These are phyloP conservation scores for Ranitomeya imitator DNA, from an alignment of 2,113 vertebrate genomes.

Conservation along the genomic window DNA sequence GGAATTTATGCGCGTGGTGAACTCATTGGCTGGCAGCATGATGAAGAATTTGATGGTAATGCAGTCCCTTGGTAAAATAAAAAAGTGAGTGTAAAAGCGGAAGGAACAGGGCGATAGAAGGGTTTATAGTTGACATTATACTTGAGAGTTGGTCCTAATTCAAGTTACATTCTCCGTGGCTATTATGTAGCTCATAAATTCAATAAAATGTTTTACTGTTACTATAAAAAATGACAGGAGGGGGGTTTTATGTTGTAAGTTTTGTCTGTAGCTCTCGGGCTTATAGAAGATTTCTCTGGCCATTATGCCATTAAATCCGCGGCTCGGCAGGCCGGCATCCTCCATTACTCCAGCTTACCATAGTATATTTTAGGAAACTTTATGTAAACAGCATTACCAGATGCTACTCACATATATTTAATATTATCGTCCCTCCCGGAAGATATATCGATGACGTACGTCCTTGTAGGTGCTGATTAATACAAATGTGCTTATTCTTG, in stretches of 20 bases:
- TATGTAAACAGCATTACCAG: slow-evolving; percentile 42
- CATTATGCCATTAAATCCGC: slow-evolving; percentile 79
- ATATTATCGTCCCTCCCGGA: background rate
- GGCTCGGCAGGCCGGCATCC: slow-evolving; percentile 74
- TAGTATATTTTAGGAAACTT: background rate
- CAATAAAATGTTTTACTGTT: slow-evolving; percentile 85
- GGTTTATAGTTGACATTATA: slow-evolving; percentile 80
- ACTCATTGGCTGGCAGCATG: slow-evolving; percentile 61
- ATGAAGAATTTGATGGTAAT: slow-evolving; percentile 63
- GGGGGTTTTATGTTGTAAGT: slow-evolving; percentile 84
- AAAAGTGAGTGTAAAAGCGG: slow-evolving; percentile 64
- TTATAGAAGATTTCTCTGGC: slow-evolving; percentile 78
- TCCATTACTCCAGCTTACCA: slow-evolving; percentile 59
- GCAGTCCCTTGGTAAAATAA: slow-evolving; percentile 69
- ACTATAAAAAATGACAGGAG: slow-evolving; percentile 86
- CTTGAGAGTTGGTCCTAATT: slow-evolving; percentile 81
- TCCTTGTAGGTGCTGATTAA: background rate
- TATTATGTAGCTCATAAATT: slow-evolving; percentile 86
- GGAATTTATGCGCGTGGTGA: slow-evolving; percentile 65
- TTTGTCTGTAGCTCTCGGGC: slow-evolving; percentile 79
- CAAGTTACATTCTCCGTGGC: slow-evolving; percentile 79
- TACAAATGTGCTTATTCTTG: slow-evolving; percentile 28
- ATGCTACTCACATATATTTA: background rate
- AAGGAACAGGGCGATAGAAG: slow-evolving; percentile 72
- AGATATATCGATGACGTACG: slow-evolving; percentile 6